Percentiles rank a stretch among this genome's conserved stretches.
Conservation (phyloP, 2,797 vertebrate species). For the Okamejei kenojei region DNA sequence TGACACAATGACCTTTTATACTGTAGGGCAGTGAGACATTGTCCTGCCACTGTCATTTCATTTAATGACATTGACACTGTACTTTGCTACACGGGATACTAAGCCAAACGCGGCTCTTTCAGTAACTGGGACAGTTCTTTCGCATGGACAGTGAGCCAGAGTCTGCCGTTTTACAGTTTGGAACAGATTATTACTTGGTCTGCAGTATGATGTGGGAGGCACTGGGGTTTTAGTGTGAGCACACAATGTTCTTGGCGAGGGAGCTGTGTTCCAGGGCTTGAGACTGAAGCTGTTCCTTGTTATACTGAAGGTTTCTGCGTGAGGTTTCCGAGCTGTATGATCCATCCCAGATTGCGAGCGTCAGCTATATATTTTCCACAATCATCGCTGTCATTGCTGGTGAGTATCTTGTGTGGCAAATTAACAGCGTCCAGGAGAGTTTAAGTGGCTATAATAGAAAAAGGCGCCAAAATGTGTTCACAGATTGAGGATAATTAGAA, state of each 20-base stretch:
- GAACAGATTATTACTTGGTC: neutral
- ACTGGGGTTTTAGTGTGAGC: neutral
- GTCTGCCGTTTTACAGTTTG: too few species aligned
- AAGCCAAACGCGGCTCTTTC: neutral
- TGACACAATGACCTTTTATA: neutral
- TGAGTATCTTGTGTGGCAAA: conserved; percentile 50
- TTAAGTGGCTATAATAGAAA: neutral
- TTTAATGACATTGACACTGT: neutral
- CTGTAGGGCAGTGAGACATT: neutral
- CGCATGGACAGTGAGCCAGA: neutral
- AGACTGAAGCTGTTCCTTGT: conserved; percentile 35
- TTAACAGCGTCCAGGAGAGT: neutral
- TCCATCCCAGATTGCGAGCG: conserved; percentile 73
- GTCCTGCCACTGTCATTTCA: neutral
- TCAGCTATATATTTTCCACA: conserved; percentile 86
- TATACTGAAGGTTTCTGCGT: conserved; percentile 71
- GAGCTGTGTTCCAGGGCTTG: neutral
- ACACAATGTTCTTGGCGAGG: neutral
- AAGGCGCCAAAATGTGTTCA: neutral
- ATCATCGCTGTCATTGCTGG: conserved; percentile 72
- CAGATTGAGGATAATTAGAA: neutral
- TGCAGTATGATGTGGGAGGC: neutral
- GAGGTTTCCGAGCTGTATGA: conserved; percentile 81
- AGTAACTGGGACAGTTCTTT: neutral
- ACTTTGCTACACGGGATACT: neutral